Conservation (phyloP, 2,113 vertebrate genomes). For the Redunca redunca region DNA sequence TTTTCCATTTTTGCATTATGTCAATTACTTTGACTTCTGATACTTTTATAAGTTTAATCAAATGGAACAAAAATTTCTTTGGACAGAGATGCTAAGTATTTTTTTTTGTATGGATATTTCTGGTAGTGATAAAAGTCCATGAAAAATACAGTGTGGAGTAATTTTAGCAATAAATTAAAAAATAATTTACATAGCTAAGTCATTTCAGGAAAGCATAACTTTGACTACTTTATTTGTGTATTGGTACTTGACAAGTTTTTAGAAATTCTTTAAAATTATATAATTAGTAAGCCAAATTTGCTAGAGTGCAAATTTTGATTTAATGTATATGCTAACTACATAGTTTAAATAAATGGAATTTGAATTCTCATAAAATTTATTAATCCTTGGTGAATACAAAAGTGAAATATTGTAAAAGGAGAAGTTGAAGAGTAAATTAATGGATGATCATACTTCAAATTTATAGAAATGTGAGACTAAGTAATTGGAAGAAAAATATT, state of each 20-base stretch:
- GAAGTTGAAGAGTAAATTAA: neutral
- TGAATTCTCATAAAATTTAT: neutral
- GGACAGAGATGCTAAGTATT: neutral
- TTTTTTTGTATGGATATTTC: neutral
- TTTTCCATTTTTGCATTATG: neutral
- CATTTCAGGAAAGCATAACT: neutral
- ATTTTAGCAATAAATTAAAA: neutral
- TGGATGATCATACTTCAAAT: neutral
- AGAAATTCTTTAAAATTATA: neutral
- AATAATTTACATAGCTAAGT: neutral
- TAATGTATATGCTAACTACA: neutral
- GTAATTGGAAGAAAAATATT: neutral
- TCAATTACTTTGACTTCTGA: neutral
- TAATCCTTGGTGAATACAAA: neutral
- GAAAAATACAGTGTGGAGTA: neutral
- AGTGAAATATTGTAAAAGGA: neutral
- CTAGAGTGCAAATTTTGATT: neutral
- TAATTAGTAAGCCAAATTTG: neutral
- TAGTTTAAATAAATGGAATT: neutral
- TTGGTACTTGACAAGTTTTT: neutral
- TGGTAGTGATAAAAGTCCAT: neutral
- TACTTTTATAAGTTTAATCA: neutral
- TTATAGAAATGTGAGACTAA: neutral
- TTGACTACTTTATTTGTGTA: neutral
- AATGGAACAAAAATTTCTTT: neutral